These are phyloP conservation scores for Sebastes trivittatus DNA, from an alignment of 2,797 vertebrate species.

Conservation along the genomic window DNA sequence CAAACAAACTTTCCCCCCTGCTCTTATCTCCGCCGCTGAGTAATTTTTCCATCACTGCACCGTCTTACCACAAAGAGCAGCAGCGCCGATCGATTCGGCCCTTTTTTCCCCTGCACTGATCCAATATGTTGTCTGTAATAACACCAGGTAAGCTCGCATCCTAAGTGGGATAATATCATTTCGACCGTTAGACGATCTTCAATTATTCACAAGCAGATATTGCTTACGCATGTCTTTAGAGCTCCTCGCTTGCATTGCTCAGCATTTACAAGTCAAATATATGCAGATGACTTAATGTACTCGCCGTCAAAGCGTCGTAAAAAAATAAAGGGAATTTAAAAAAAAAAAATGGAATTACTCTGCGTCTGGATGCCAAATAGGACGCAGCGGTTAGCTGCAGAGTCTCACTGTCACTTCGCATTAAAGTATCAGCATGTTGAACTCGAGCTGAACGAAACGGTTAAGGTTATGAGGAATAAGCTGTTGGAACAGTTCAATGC, in stretches of 20 bases:
- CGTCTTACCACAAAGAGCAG: slow-evolving; percentile 55
- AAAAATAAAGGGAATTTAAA: slow-evolving; percentile 6
- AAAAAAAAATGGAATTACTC: slow-evolving; percentile 6
- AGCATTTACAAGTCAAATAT: slow-evolving; percentile 43
- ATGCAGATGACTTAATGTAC: slow-evolving; percentile 18
- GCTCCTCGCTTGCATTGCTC: slow-evolving; percentile 49
- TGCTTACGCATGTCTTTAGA: slow-evolving; percentile 56
- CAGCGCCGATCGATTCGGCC: slow-evolving; percentile 37
- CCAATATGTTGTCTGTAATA: slow-evolving; percentile 63
- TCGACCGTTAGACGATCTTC: slow-evolving; percentile 44
- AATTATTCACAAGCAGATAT: slow-evolving; percentile 72
- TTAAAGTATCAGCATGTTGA: slow-evolving; percentile 33
- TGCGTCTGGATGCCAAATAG: not conserved
- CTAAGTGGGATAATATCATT: slow-evolving; percentile 60
- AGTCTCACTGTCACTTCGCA: slow-evolving; percentile 47
- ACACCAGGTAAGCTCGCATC: slow-evolving; percentile 52
- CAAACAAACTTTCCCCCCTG: slow-evolving; percentile 14
- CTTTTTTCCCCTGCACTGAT: slow-evolving; percentile 34
- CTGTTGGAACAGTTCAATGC: slow-evolving; percentile 52
- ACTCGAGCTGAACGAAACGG: slow-evolving; percentile 25
- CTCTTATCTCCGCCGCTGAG: slow-evolving; percentile 15
- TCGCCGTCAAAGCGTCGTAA: not conserved
- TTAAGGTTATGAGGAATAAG: slow-evolving; percentile 44
- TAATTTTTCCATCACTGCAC: slow-evolving; percentile 42
- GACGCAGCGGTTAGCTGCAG: not conserved